phyloP scores from a whole-genome alignment of 2,113 vertebrate genomes.

The Casuarius casuarius region DNA sequence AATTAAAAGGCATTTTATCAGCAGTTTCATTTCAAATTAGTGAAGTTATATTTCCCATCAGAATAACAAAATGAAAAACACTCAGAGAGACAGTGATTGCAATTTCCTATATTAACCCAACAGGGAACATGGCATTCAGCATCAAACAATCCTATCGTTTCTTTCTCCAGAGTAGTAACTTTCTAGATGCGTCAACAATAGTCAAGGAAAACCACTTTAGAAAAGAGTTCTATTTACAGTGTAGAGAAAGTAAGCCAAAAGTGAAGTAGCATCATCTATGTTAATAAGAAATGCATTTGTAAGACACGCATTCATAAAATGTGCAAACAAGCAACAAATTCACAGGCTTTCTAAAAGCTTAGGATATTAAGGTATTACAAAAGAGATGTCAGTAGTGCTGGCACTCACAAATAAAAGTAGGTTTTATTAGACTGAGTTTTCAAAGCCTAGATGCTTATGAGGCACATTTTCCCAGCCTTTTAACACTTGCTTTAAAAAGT shows the following conservation, averaged over 20 bases:
- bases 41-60: not conserved
- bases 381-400: slow-evolving; percentile 12
- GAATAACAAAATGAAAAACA: not conserved
- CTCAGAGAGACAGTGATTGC: not conserved
- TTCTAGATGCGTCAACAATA: not conserved
- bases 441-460: not conserved
- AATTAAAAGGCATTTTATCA: slow-evolving; percentile 42
- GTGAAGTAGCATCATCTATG: not conserved
- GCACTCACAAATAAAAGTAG: not conserved
- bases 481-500: slow-evolving; percentile 41
- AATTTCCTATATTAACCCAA: not conserved
- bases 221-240: slow-evolving; percentile 13
- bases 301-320: not conserved
- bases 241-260: slow-evolving; percentile 21
- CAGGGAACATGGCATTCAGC: not conserved
- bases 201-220: slow-evolving; percentile 20
- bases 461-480: slow-evolving; percentile 35
- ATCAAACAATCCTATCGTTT: not conserved
- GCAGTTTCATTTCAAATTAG: slow-evolving; percentile 6
- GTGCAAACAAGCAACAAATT: slow-evolving; percentile 21
- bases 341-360: slow-evolving; percentile 29
- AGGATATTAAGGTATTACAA: not conserved
- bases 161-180: slow-evolving; percentile 24
- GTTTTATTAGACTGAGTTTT: not conserved
- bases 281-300: not conserved